Conservation (phyloP, 2,797 vertebrate genomes). For the Acipenser ruthenus region DNA sequence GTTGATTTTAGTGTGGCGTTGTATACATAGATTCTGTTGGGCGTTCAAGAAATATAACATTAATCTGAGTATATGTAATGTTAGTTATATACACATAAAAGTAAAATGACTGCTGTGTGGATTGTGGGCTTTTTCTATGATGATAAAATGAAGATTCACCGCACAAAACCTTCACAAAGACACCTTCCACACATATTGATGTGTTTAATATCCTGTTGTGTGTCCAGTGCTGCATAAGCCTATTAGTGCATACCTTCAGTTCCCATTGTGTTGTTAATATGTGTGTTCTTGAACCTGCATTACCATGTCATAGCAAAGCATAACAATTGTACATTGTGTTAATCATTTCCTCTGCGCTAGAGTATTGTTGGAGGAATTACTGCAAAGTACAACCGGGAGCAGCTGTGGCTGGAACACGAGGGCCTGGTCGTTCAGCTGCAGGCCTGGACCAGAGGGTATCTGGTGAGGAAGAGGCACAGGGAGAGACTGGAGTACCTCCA, state of each 20-base stretch:
- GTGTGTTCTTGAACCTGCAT: neutral
- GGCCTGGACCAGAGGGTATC: slow-evolving; percentile 62
- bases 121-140: too few species aligned
- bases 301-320: too few species aligned
- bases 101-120: too few species aligned
- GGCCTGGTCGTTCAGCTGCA: slow-evolving; percentile 69
- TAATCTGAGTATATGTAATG: too few species aligned
- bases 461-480: slow-evolving; percentile 60
- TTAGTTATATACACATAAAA: too few species aligned
- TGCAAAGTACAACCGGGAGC: slow-evolving; percentile 74
- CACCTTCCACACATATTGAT: too few species aligned
- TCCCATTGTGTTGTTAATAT: neutral
- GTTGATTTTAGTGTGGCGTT: too few species aligned
- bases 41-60: too few species aligned
- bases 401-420: slow-evolving; percentile 87
- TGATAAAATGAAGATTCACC: too few species aligned
- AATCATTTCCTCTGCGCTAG: slow-evolving; percentile 42
- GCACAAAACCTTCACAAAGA: too few species aligned
- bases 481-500: slow-evolving; percentile 73
- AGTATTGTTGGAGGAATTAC: slow-evolving; percentile 66
- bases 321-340: neutral
- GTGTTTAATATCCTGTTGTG: neutral
- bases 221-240: neutral
- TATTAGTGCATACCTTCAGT: neutral
- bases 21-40: too few species aligned